Percentiles rank a stretch among this genome's conserved stretches.
Conservation (phyloP, 2,888 invertebrate species). For the Antheraea yamamai region DNA sequence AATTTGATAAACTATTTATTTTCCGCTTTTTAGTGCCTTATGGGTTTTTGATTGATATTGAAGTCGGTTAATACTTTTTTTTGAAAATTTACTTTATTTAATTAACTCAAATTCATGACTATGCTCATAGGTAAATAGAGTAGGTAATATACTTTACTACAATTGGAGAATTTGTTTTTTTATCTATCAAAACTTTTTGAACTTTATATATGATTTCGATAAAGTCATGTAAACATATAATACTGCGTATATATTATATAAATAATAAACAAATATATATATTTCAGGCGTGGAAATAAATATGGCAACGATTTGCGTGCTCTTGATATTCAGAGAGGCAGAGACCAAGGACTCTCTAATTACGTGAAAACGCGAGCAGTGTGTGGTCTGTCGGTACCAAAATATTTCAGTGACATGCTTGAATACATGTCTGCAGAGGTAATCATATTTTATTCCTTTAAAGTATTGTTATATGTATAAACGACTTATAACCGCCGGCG, state of each 20-base stretch:
- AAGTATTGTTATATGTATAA: no score
- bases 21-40: no score
- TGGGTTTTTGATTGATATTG: no score
- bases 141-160: not conserved
- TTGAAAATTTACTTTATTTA: no score
- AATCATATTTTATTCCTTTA: not conserved
- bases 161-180: no score
- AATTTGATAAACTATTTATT: no score
- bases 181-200: no score
- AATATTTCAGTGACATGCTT: slow-evolving; percentile 30
- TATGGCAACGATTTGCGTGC: slow-evolving; percentile 35
- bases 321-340: slow-evolving; percentile 35
- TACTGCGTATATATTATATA: not conserved
- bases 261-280: not conserved
- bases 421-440: slow-evolving; percentile 31
- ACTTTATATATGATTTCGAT: not conserved
- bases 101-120: not conserved
- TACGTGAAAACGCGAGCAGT: slow-evolving; percentile 26
- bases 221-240: not conserved
- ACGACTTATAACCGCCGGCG: no score
- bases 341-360: slow-evolving; percentile 35
- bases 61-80: no score
- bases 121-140: not conserved
- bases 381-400: slow-evolving; percentile 28
- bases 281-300: slow-evolving; percentile 22